phyloP scores from a whole-genome alignment of 2,888 invertebrate genomes.

The Silvanus unidentatus region DNA sequence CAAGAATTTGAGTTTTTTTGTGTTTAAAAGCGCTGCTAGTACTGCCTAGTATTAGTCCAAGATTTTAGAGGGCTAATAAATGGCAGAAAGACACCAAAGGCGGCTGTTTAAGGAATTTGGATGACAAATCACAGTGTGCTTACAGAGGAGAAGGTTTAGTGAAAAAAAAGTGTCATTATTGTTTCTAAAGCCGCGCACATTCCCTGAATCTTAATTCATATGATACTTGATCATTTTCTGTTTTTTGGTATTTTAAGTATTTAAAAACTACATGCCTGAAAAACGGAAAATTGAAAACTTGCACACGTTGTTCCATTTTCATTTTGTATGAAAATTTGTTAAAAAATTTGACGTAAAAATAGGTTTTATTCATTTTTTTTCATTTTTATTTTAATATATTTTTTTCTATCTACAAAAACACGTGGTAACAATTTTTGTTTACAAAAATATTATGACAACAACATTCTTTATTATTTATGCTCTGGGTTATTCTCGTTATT shows the following conservation, averaged over 20 bases:
- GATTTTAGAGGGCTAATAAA: neutral
- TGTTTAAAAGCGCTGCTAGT: neutral
- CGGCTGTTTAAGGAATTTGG: constrained; percentile 44
- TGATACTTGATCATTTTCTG: constrained; percentile 7
- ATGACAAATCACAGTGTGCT: constrained; percentile 42
- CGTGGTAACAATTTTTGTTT: constrained; percentile 37
- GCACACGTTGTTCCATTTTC: constrained; percentile 18
- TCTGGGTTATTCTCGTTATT: no score
- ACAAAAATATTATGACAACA: constrained; percentile 45
- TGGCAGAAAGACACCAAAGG: constrained; percentile 29
- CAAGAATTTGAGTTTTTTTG: neutral
- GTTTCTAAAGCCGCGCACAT: no score
- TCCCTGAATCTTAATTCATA: no score
- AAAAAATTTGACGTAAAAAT: constrained; percentile 34
- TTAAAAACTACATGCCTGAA: constrained; percentile 1
- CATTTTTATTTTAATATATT: constrained; percentile 8
- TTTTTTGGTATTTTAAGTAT: constrained; percentile 7
- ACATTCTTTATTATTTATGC: constrained; percentile 10
- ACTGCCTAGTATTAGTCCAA: neutral
- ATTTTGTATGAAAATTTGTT: constrained; percentile 29
- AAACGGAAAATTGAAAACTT: constrained; percentile 6
- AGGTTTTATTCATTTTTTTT: constrained; percentile 35
- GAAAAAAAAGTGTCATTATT: constrained; percentile 11
- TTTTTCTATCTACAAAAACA: constrained; percentile 23
- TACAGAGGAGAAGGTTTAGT: neutral